Percentiles rank a stretch among this genome's conserved stretches.
Conservation (phyloP, 2,113 vertebrate genomes). For the Grus americana region DNA sequence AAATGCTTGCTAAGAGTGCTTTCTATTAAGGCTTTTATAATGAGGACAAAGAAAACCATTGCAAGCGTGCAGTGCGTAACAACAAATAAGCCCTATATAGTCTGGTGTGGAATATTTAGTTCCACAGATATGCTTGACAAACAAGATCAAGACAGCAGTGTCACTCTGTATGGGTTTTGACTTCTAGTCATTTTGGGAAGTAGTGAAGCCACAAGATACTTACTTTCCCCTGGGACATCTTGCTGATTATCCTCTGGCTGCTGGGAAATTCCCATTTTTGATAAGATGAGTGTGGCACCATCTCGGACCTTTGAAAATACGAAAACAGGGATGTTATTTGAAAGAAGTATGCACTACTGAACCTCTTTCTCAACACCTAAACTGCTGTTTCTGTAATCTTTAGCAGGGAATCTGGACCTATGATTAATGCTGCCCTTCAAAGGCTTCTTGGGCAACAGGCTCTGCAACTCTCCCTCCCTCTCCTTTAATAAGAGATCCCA, state of each 20-base stretch:
- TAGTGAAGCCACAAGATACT: constrained; percentile 49
- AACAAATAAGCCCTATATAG: not conserved
- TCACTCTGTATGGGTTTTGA: not conserved
- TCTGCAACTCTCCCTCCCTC: not conserved
- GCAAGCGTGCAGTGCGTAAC: not conserved
- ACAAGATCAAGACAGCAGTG: not conserved
- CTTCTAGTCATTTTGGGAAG: not conserved
- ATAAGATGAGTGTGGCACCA: constrained; percentile 90
- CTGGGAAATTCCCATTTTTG: constrained; percentile 86
- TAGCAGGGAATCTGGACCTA: not conserved
- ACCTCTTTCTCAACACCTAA: not conserved
- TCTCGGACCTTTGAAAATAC: constrained; percentile 87
- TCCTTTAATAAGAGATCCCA: not conserved
- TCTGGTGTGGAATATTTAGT: not conserved
- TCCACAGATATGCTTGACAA: not conserved
- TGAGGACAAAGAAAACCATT: not conserved
- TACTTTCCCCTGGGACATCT: constrained; percentile 93
- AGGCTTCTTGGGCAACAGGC: not conserved
- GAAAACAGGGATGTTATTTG: not conserved
- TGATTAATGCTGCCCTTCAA: not conserved
- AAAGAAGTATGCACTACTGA: not conserved
- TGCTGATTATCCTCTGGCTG: constrained; percentile 95
- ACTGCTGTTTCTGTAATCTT: not conserved
- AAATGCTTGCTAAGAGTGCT: not conserved
- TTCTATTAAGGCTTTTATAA: not conserved